Conservation (phyloP, 2,113 vertebrate species). For the Saccopteryx leptura region DNA sequence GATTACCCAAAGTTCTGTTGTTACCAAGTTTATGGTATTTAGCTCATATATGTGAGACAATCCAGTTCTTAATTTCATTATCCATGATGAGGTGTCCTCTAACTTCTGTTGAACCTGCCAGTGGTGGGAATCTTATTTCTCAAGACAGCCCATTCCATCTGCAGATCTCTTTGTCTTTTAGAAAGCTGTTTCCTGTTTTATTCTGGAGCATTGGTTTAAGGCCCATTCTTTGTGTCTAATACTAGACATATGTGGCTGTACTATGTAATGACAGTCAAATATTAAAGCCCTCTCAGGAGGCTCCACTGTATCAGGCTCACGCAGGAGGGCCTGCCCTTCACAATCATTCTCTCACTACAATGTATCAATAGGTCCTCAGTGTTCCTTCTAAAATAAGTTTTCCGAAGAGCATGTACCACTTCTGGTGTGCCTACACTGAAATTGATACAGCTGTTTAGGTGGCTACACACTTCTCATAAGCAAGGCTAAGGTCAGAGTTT, state of each 20-base stretch:
- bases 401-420: background rate
- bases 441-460: background rate
- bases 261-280: background rate
- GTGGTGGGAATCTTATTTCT: background rate
- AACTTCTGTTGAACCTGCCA: background rate
- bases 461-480: background rate
- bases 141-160: background rate
- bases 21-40: background rate
- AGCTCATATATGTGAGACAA: background rate
- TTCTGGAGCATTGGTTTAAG: background rate
- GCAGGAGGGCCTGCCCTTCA: background rate
- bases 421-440: background rate
- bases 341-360: background rate
- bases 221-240: background rate
- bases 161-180: background rate
- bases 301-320: background rate
- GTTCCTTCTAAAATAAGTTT: constrained; percentile 4
- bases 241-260: background rate
- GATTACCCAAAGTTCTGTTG: background rate
- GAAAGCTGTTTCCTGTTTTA: background rate
- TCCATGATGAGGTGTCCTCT: background rate
- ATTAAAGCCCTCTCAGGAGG: background rate
- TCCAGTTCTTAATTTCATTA: background rate
- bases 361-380: background rate
- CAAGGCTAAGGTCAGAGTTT: background rate